A percentile compares a stretch with the other conserved stretches of the same genome.
These are phyloP conservation scores for Arvicanthis niloticus DNA, from an alignment of 2,113 vertebrate genomes.

Conservation along the genomic window DNA sequence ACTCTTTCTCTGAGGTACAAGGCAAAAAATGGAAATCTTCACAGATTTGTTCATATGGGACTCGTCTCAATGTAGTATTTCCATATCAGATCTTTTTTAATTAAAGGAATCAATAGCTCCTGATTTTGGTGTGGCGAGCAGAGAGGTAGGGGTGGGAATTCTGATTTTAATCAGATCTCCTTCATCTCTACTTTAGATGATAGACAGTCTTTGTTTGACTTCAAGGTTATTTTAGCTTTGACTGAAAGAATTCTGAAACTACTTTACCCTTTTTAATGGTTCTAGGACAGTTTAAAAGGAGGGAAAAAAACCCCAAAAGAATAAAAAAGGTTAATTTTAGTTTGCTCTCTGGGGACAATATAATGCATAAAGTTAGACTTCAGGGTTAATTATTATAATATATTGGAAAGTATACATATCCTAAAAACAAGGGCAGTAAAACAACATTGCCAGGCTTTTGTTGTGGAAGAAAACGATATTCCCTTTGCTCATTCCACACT, in stretches of 20 bases:
- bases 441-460: not conserved
- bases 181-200: slow-evolving; percentile 65
- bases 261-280: slow-evolving; percentile 52
- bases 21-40: slow-evolving; percentile 54
- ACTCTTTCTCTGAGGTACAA: slow-evolving; percentile 36
- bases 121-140: slow-evolving; percentile 46
- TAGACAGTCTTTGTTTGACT: slow-evolving; percentile 56
- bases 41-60: slow-evolving; percentile 57
- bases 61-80: slow-evolving; percentile 67
- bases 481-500: not conserved
- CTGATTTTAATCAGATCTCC: slow-evolving; percentile 76
- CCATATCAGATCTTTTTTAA: slow-evolving; percentile 75
- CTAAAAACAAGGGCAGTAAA: not conserved
- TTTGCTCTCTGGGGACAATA: slow-evolving; percentile 34
- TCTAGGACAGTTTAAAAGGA: not conserved
- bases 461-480: not conserved
- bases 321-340: not conserved
- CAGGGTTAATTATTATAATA: not conserved
- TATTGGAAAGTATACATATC: not conserved
- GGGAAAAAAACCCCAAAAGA: not conserved
- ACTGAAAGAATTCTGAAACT: slow-evolving; percentile 36
- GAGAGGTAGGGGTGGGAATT: slow-evolving; percentile 65
- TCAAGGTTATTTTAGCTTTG: slow-evolving; percentile 73
- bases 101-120: slow-evolving; percentile 78
- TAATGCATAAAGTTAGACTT: not conserved